These are phyloP conservation scores for Rhinoptilus africanus DNA, from an alignment of 2,113 vertebrate genomes.

Conservation along the genomic window DNA sequence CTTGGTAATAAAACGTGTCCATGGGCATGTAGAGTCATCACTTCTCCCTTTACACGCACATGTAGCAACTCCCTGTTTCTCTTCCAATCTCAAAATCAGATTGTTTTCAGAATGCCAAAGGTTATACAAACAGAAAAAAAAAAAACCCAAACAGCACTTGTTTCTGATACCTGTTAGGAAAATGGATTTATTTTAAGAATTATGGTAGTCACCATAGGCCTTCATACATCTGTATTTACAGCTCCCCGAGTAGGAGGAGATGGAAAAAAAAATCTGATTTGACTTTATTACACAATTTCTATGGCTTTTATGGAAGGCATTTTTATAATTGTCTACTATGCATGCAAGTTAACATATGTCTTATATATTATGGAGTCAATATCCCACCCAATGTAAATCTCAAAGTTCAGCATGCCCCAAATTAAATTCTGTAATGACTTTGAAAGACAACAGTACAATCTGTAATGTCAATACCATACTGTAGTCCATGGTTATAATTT, in stretches of 20 bases:
- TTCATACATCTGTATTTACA: background rate
- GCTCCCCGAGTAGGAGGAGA: background rate
- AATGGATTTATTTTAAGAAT: background rate
- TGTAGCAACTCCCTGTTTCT: background rate
- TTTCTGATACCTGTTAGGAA: background rate
- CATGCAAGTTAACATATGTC: background rate
- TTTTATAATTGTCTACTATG: background rate
- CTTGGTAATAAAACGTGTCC: background rate
- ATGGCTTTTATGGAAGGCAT: background rate
- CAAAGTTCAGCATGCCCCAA: background rate
- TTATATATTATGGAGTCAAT: background rate
- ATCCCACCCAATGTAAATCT: background rate
- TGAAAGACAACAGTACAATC: background rate
- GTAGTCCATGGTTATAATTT: background rate
- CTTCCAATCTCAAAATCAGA: background rate
- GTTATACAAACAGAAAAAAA: background rate
- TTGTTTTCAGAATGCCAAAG: background rate
- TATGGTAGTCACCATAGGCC: background rate
- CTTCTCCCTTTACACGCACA: background rate
- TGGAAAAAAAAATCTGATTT: background rate
- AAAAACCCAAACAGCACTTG: background rate
- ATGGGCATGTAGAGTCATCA: background rate
- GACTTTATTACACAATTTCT: background rate
- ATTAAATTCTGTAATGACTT: constrained; percentile 20
- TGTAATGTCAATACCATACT: constrained; percentile 1